Evolutionary conservation across 2,888 invertebrate genomes (phyloP).

Genomic region (Spatulosminthurus flaviceps): DNA sequence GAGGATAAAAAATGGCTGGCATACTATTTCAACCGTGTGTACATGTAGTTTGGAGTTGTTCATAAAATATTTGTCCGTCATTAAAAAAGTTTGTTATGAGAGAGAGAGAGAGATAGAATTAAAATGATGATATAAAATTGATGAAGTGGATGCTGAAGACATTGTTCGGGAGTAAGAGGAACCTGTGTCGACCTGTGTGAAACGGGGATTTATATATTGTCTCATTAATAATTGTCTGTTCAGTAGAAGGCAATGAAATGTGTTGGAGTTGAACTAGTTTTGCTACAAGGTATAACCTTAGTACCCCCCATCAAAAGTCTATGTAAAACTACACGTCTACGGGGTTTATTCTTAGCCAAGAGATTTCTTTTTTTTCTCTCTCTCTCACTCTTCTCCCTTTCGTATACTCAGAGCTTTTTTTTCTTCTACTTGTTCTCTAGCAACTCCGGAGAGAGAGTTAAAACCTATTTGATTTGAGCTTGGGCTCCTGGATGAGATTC

Average conservation of each 20-base stretch:
- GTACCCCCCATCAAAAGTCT: slow-evolving; percentile 50
- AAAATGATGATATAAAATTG: slow-evolving; percentile 33
- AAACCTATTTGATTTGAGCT: slow-evolving; percentile 41
- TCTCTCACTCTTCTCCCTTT: slow-evolving; percentile 7
- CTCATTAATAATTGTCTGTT: slow-evolving; percentile 52
- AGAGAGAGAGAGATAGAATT: no score
- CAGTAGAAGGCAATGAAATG: slow-evolving; percentile 37
- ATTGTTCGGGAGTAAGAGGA: slow-evolving; percentile 36
- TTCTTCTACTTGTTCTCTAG: not conserved
- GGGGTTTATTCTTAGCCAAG: slow-evolving; percentile 46
- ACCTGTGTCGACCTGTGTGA: slow-evolving; percentile 46
- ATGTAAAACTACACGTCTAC: slow-evolving; percentile 6
- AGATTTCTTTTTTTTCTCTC: slow-evolving; percentile 14
- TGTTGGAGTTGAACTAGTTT: slow-evolving; percentile 32
- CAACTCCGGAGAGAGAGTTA: slow-evolving; percentile 30
- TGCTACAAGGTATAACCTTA: not conserved
- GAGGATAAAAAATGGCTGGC: not conserved
- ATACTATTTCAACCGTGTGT: not conserved
- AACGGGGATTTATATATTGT: slow-evolving; percentile 43
- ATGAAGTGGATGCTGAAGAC: slow-evolving; percentile 30
- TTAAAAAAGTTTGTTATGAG: slow-evolving; percentile 34
- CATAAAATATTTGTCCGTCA: slow-evolving; percentile 38
- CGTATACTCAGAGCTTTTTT: not conserved
- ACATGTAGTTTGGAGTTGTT: not conserved
- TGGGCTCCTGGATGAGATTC: slow-evolving; percentile 44